phyloP scores from a whole-genome alignment of 2,888 invertebrate species.

The Macaria notata region DNA sequence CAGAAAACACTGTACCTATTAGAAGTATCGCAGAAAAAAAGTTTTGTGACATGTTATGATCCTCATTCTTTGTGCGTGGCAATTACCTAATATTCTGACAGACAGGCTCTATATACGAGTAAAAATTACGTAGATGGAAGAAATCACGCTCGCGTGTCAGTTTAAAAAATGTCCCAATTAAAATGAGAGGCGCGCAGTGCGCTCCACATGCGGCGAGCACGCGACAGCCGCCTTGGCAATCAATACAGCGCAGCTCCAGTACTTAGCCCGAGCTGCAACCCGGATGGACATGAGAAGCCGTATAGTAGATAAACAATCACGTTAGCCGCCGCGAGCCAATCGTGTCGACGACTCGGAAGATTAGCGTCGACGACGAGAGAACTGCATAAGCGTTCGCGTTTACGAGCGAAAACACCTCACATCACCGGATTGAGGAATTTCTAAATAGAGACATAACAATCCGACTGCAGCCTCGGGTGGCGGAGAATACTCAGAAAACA shows the following conservation, averaged over 20 bases:
- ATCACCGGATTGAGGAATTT: conserved; percentile 39
- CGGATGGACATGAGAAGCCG: conserved; percentile 34
- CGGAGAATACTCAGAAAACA: conserved; percentile 38
- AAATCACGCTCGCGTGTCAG: conserved; percentile 50
- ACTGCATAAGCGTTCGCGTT: conserved; percentile 46
- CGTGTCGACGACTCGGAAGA: conserved; percentile 54
- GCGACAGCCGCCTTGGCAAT: conserved; percentile 54
- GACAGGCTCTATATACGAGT: no score
- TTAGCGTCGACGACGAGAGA: conserved; percentile 50
- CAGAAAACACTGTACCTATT: no score
- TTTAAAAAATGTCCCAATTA: conserved; percentile 66
- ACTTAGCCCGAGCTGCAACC: conserved; percentile 17
- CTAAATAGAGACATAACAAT: conserved; percentile 48
- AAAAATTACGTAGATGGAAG: conserved; percentile 38
- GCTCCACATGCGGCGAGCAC: conserved; percentile 58
- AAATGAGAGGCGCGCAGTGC: conserved; percentile 55
- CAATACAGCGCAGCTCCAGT: conserved; percentile 15
- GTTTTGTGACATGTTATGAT: no score
- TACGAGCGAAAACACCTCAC: conserved; percentile 44
- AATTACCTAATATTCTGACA: no score
- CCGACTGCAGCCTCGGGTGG: conserved; percentile 30
- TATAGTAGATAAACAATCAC: conserved; percentile 48
- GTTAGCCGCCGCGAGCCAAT: conserved; percentile 48
- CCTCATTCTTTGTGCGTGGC: no score
- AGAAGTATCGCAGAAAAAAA: no score